These are phyloP conservation scores for Drosophila erecta DNA, from an alignment of 1,140 invertebrate species.

Conservation along the genomic window DNA sequence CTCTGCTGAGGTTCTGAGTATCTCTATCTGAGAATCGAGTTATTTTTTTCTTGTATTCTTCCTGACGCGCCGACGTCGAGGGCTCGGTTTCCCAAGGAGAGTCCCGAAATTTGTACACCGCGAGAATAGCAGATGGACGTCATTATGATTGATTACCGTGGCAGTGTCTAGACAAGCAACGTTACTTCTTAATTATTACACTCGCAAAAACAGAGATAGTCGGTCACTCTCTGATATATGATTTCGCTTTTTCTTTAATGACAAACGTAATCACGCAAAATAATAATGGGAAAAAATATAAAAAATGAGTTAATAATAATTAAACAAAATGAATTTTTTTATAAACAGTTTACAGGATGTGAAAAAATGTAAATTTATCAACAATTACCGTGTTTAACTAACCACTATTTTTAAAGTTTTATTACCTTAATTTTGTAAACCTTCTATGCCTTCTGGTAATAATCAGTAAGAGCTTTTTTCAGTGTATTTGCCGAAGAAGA, in stretches of 20 bases:
- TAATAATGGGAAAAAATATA: no score
- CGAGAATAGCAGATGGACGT: constrained; percentile 15
- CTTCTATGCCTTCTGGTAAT: no score
- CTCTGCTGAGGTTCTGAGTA: constrained; percentile 21
- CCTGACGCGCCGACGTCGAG: constrained; percentile 45
- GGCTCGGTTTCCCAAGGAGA: constrained; percentile 46
- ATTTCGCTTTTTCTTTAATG: no score
- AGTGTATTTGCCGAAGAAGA: constrained; percentile 24
- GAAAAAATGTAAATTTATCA: no score
- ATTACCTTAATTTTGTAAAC: background rate
- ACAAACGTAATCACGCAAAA: no score
- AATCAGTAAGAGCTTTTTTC: background rate
- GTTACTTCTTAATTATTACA: constrained; percentile 1
- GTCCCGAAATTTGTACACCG: constrained; percentile 46
- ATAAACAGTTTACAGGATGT: no score
- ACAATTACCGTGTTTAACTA: no score
- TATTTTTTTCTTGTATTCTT: constrained; percentile 8
- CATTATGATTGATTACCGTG: constrained; percentile 15
- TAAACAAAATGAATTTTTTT: no score
- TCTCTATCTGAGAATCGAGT: background rate
- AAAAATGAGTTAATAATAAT: no score
- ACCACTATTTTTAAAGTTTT: background rate
- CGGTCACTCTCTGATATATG: no score
- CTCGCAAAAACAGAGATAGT: background rate
- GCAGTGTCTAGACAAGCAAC: constrained; percentile 10